A percentile compares a stretch with the other conserved stretches of the same genome.
Evolutionary conservation across 2,888 invertebrate genomes (phyloP).

Genomic region (Platynereis dumerilii): DNA sequence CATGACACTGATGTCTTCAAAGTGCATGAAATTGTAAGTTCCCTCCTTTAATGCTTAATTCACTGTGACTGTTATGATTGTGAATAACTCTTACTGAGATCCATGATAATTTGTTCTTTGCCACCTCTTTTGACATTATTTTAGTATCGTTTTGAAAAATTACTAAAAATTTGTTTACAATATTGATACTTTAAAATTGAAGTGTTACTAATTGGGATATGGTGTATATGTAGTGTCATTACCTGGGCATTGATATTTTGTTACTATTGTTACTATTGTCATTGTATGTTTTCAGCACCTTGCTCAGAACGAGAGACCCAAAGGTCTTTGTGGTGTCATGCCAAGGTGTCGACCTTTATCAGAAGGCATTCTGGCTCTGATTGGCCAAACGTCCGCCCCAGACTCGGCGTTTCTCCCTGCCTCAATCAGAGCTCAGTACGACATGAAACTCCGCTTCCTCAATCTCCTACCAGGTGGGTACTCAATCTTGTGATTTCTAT

Average conservation of each 20-base stretch:
- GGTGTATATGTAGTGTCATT: no score
- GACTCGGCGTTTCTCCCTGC: slow-evolving; percentile 46
- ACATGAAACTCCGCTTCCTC: slow-evolving; percentile 44
- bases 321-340: slow-evolving; percentile 44
- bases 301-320: slow-evolving; percentile 47
- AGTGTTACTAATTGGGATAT: no score
- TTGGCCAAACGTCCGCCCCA: slow-evolving; percentile 40
- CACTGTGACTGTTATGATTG: no score
- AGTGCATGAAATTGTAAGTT: slow-evolving; percentile 48
- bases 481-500: no score
- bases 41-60: neutral
- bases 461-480: neutral
- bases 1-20: slow-evolving; percentile 38
- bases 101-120: no score
- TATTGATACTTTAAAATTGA: no score
- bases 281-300: slow-evolving; percentile 51
- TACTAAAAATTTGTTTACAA: no score
- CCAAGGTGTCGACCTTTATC: slow-evolving; percentile 7
- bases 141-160: no score
- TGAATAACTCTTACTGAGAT: no score
- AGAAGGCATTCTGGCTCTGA: slow-evolving; percentile 36
- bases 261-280: no score
- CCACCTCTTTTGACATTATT: no score
- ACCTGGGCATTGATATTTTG: no score
- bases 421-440: slow-evolving; percentile 37